Percentiles rank a stretch among this genome's conserved stretches.
Conservation (phyloP, 2,113 vertebrate genomes). For the Chroicocephalus ridibundus region DNA sequence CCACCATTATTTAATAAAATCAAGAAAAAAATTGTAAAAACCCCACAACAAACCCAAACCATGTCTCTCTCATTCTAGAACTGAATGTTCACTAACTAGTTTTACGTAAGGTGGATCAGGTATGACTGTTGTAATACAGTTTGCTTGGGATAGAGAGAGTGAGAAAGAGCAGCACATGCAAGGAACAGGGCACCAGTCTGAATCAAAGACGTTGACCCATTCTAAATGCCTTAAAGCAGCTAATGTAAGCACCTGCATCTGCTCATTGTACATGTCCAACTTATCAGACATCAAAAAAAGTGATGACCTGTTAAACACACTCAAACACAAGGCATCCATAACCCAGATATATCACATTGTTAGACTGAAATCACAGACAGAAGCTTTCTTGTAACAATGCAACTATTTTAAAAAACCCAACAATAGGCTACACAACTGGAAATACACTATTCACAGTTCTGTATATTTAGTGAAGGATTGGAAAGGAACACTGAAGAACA, state of each 20-base stretch:
- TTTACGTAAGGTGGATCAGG: neutral
- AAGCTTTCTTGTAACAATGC: neutral
- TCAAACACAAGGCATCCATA: neutral
- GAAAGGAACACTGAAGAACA: neutral
- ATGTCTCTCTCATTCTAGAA: neutral
- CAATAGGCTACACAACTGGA: neutral
- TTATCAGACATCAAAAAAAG: neutral
- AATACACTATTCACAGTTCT: neutral
- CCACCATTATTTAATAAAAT: neutral
- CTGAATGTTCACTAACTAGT: neutral
- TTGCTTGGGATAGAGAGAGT: neutral
- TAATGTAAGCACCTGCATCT: neutral
- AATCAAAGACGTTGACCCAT: neutral
- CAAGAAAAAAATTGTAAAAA: neutral
- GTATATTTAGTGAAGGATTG: neutral
- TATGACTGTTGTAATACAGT: neutral
- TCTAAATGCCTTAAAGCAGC: neutral
- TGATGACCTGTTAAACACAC: neutral
- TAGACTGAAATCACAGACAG: neutral
- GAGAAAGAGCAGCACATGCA: neutral
- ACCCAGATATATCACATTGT: neutral
- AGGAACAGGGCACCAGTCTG: neutral
- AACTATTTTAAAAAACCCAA: neutral
- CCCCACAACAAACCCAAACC: fast-evolving
- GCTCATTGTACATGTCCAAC: neutral